Percentiles rank a stretch among this genome's conserved stretches.
phyloP scores from a whole-genome alignment of 2,113 vertebrate genomes.

The Dolichallabes microphthalmus region DNA sequence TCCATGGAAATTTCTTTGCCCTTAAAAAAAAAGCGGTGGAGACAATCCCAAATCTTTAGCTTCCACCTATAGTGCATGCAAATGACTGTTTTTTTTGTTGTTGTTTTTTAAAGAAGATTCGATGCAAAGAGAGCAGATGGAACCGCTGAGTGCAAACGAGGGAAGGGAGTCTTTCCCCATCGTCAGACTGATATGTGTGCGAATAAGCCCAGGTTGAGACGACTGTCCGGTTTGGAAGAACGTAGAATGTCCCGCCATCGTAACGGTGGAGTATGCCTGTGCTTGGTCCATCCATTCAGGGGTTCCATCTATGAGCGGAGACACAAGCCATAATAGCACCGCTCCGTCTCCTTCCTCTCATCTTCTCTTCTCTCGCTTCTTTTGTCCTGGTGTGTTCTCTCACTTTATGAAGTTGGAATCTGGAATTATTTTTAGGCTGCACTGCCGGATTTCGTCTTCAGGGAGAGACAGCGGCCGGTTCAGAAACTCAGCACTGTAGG shows the following conservation, averaged over 20 bases:
- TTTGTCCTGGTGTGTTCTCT: constrained; percentile 6
- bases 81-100: not conserved
- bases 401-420: not conserved
- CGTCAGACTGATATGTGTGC: constrained; percentile 9
- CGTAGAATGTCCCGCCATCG: constrained; percentile 2
- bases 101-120: not conserved
- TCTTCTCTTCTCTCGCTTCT: constrained; percentile 47
- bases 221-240: constrained; percentile 27
- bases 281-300: constrained; percentile 28
- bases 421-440: constrained; percentile 2
- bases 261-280: constrained; percentile 9
- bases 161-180: not conserved
- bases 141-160: constrained; percentile 8
- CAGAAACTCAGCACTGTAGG: constrained; percentile 77
- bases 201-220: not conserved
- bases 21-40: not conserved
- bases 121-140: constrained; percentile 19
- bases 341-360: constrained; percentile 33
- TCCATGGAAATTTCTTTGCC: constrained; percentile 40
- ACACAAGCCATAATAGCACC: constrained; percentile 30
- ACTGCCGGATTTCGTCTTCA: constrained; percentile 15
- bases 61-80: constrained; percentile 22
- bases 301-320: constrained; percentile 18
- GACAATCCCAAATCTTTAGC: constrained; percentile 21
- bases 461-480: constrained; percentile 42